Evolutionary conservation across 2,113 vertebrate species (phyloP), one percentile per base, ranked within the genome.

Genomic region (Antigone vipio): DNA sequence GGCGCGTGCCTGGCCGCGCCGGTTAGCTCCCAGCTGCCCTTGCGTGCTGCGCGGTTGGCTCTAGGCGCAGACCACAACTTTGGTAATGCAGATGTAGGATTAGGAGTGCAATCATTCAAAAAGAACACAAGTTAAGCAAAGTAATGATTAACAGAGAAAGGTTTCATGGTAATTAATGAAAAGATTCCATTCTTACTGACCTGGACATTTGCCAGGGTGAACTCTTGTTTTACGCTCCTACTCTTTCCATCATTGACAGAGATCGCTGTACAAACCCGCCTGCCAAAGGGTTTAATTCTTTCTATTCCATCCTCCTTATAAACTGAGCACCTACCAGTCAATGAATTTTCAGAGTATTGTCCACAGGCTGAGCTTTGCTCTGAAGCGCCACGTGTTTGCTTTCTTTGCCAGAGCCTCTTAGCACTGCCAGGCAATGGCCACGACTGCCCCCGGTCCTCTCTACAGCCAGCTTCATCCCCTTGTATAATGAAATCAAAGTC

Each of bases 1-100:
- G 24, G 22, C 2, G 27, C 2, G 9, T 60, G 73, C 62, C 35
- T 6, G 0, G 34, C 44, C 1, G 1, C 10, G 60, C 81, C 4
- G 12, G n/a, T 40, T 2, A 60, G 58, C 66, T 3, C 8, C 16
- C 76, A 24, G 76, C 24, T 6, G 35, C 55, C 3, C 2, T 18
- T 22, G 34, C 2, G 23, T 6, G 24, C 67, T 11, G 15, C 1
- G 1, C 52, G 1, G 13, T 0, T 8, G 29, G 30, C 50, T 53
- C 50, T 5, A 6, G 8, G 30, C 52, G 74, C 62, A 35, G 30
- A 38, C 27, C 44, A 12, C 59, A 21, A 0, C 45, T n/a, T 16
- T 3, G 27, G 56, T 32, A 45, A 69, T 35, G 30, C 32, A 7
- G 35, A 59, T 34, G 22, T 55, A 64, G 56, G 9, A 35, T 47